phyloP scores from a whole-genome alignment of 2,888 invertebrate genomes.

The Entomobrya multifasciata region DNA sequence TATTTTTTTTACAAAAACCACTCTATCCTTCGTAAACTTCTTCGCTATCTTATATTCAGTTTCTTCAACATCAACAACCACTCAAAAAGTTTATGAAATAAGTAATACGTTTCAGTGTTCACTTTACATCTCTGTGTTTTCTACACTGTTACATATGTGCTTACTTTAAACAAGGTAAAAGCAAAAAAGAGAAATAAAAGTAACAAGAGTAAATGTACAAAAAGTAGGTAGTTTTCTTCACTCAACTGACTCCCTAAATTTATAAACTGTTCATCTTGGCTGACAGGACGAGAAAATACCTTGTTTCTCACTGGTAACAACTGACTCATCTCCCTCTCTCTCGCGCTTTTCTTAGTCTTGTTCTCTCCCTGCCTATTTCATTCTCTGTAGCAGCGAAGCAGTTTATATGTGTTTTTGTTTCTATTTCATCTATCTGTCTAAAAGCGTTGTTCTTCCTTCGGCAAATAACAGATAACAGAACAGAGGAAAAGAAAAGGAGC shows the following conservation, averaged over 20 bases:
- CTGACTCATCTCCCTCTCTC: not conserved
- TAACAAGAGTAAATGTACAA: not conserved
- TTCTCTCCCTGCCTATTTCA: not conserved
- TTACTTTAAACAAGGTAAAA: too few species aligned
- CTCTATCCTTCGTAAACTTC: too few species aligned
- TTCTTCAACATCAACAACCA: too few species aligned
- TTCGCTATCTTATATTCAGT: too few species aligned
- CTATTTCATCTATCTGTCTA: constrained; percentile 20
- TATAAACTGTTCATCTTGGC: constrained; percentile 52
- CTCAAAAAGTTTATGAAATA: not conserved
- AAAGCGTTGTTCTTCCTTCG: constrained; percentile 10
- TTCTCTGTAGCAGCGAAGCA: too few species aligned
- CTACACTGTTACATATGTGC: not conserved
- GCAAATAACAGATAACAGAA: not conserved
- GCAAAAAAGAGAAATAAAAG: not conserved
- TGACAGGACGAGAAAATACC: constrained; percentile 46
- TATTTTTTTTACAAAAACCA: too few species aligned
- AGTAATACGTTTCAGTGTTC: not conserved
- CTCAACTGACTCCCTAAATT: constrained; percentile 36
- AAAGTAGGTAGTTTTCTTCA: constrained; percentile 10
- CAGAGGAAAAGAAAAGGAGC: not conserved
- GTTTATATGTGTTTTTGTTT: too few species aligned
- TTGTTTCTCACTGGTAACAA: not conserved
- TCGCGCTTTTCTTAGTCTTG: not conserved
- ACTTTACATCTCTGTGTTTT: too few species aligned